Evolutionary conservation across 2,797 vertebrate genomes (phyloP), one percentile per base, ranked within the genome.

Genomic region (Coilia nasus): DNA sequence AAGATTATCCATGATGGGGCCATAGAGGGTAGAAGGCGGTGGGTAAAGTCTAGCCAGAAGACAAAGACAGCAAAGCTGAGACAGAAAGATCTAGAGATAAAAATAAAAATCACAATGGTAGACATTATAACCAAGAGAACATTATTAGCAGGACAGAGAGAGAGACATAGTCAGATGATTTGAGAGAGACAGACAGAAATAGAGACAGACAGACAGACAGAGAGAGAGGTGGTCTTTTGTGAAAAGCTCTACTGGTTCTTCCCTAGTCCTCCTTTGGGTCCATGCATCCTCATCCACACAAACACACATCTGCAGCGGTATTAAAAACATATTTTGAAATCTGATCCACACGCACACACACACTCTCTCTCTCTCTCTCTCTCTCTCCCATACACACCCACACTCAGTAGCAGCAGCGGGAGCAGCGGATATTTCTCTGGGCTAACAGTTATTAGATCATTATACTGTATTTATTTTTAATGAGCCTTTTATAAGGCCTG

Each of bases 391-490:
- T 5, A 41, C 35, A 41, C 35, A 41, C 35, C 1, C 35, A 14
- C 10, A 56, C 12, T 56, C 25, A 31, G 64, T 25, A 78, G 71
- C 1, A 14, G 31, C 15, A 78, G 31, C 19, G 83, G 85, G 25
- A 81, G 80, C 85, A 81, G 86, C 85, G 75, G 86, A 83, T 57
- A 25, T 1, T 67, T 59, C 71, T 54, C 54, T 71, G 15, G n/a
- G 10, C 67, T 81, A 44, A 83, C 67, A 21, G 62, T 86, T 81
- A 83, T 59, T 60, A 78, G 31, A 81, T 85, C 67, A 62, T 83
- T 87, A 87, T 25, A 83, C 57, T 46, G 11, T 78, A 56, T 59
- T 19, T 9, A 54, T 83, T 78, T 85, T 85, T 56, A 83, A 81
- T 62, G 41, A 56, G 75, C 78, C 54, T 82, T 86, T 88, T 23